Evolutionary conservation across 2,797 vertebrate species (phyloP).

Genomic region (Paedocypris micromegethes): DNA sequence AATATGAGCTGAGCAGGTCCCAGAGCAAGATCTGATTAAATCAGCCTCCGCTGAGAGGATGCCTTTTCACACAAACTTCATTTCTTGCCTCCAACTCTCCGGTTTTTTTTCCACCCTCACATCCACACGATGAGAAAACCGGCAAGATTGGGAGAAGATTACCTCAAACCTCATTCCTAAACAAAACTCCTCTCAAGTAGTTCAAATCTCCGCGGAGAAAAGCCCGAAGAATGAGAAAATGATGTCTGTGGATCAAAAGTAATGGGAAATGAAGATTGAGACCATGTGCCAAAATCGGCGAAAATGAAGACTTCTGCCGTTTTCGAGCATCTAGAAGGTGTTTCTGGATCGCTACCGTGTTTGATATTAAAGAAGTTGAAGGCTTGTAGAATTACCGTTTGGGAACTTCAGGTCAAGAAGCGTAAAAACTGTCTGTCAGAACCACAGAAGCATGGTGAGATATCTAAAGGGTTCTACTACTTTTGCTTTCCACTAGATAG

Average conservation of each 20-base stretch:
- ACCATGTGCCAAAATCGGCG: too few relatives aligned
- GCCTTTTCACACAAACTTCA: slow-evolving; percentile 48
- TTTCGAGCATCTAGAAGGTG: too few relatives aligned
- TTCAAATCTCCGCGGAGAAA: slow-evolving; percentile 3
- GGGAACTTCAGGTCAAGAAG: slow-evolving; percentile 21
- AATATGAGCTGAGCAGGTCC: slow-evolving; percentile 39
- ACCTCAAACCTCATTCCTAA: slow-evolving; percentile 26
- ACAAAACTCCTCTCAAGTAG: slow-evolving; percentile 17
- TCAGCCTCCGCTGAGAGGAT: slow-evolving; percentile 45
- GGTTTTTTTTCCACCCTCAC: neutral
- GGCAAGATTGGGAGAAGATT: slow-evolving; percentile 20
- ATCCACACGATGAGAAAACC: slow-evolving; percentile 11
- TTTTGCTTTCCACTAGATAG: slow-evolving; percentile 10
- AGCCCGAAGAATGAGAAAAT: slow-evolving; percentile 3
- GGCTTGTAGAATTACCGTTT: slow-evolving; percentile 1
- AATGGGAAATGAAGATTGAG: too few relatives aligned
- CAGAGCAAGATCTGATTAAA: slow-evolving; percentile 47
- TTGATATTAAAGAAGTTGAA: too few relatives aligned
- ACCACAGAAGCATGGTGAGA: neutral
- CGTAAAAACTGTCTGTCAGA: slow-evolving; percentile 14
- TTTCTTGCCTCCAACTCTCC: slow-evolving; percentile 39
- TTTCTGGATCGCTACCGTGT: too few relatives aligned
- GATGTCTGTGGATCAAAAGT: neutral
- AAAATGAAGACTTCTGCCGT: too few relatives aligned
- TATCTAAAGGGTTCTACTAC: neutral